Conservation (phyloP, 1,140 invertebrate species). For the Galleria mellonella region DNA sequence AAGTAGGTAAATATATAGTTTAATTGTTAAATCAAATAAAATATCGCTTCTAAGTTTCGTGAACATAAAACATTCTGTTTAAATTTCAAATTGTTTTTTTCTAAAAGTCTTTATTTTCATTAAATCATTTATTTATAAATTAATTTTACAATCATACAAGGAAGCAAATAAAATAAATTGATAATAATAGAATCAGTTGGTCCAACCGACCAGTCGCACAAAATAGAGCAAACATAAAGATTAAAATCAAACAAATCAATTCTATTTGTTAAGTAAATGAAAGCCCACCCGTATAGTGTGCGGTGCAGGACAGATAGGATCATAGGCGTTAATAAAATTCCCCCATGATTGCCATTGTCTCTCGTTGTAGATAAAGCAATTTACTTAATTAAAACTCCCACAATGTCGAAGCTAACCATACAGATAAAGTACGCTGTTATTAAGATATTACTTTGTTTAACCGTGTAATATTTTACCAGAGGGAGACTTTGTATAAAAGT, state of each 20-base stretch:
- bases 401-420: constrained; percentile 27
- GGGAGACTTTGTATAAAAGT: too few relatives aligned
- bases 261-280: constrained; percentile 57
- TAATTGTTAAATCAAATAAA: too few relatives aligned
- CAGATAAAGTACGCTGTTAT: constrained; percentile 55
- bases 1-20: too few relatives aligned
- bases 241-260: constrained; percentile 67
- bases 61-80: too few relatives aligned
- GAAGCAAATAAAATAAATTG: neutral
- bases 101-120: too few relatives aligned
- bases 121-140: too few relatives aligned
- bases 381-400: constrained; percentile 64
- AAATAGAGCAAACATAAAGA: constrained; percentile 27
- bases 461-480: too few relatives aligned
- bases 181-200: neutral
- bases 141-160: too few relatives aligned
- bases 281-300: constrained; percentile 46
- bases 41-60: too few relatives aligned
- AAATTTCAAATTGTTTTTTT: too few relatives aligned
- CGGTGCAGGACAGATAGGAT: constrained; percentile 29
- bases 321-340: constrained; percentile 61
- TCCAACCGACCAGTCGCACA: neutral
- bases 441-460: constrained; percentile 40
- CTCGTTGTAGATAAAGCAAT: constrained; percentile 55
- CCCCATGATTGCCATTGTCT: constrained; percentile 57